Evolutionary conservation across 1,140 invertebrate species (phyloP).

Genomic region (Musca vetustissima): DNA sequence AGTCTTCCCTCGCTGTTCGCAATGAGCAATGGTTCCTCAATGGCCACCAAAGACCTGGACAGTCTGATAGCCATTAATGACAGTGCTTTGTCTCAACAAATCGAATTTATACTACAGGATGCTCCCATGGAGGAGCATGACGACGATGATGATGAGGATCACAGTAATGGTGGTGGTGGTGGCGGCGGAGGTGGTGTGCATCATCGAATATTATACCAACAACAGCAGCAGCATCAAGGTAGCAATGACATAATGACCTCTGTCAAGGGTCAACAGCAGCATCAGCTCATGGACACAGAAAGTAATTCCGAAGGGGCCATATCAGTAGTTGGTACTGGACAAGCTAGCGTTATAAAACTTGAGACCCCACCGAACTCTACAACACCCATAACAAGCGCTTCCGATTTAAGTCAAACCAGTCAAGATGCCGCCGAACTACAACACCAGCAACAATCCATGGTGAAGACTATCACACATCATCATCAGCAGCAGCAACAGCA

Average conservation of each 20-base stretch:
- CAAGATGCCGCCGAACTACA: conserved; percentile 6
- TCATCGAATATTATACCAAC: conserved; percentile 39
- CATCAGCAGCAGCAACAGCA: conserved; percentile 35
- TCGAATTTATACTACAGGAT: conserved; percentile 56
- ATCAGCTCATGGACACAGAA: conserved; percentile 14
- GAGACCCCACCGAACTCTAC: conserved; percentile 31
- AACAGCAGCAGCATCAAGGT: conserved; percentile 31
- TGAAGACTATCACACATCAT: conserved; percentile 25
- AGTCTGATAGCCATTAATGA: conserved; percentile 54
- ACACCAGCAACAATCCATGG: no score
- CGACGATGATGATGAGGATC: conserved; percentile 36
- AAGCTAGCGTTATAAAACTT: conserved; percentile 19
- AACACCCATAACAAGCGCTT: conserved; percentile 29
- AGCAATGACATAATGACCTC: background rate
- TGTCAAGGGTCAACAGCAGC: background rate
- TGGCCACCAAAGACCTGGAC: conserved; percentile 44
- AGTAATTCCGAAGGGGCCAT: conserved; percentile 18
- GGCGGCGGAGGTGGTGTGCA: conserved; percentile 34
- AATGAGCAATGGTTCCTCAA: conserved; percentile 29
- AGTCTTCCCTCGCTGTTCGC: conserved; percentile 40
- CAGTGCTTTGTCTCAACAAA: conserved; percentile 55
- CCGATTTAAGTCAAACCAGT: conserved; percentile 27
- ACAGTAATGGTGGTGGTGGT: conserved; percentile 29
- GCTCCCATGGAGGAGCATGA: conserved; percentile 52
- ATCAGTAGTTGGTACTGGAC: background rate